A percentile compares a stretch with the other conserved stretches of the same genome.
phyloP scores from a whole-genome alignment of 2,888 invertebrate species.

The Cephus runcator region DNA sequence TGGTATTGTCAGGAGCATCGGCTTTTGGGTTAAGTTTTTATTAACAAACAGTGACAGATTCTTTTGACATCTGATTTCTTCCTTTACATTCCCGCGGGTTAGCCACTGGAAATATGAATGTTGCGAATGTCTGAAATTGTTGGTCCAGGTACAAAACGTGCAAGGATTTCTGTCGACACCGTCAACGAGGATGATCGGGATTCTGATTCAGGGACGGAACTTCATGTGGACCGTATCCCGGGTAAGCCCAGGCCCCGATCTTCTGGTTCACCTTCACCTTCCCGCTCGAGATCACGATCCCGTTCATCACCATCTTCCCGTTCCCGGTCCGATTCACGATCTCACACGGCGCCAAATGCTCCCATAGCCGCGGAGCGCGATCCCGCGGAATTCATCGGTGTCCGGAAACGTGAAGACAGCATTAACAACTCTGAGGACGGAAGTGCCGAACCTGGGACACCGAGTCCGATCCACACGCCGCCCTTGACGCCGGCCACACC shows the following conservation, averaged over 20 bases:
- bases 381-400: constrained; percentile 36
- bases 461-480: constrained; percentile 57
- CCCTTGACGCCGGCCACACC: constrained; percentile 51
- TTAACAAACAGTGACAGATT: no score
- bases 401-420: constrained; percentile 50
- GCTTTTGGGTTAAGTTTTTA: no score
- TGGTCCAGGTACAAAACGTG: constrained; percentile 64
- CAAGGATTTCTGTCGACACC: constrained; percentile 65
- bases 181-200: constrained; percentile 67
- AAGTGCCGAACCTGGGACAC: constrained; percentile 55
- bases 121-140: not conserved
- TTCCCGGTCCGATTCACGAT: constrained; percentile 27
- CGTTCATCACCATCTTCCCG: constrained; percentile 24
- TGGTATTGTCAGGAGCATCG: no score
- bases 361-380: constrained; percentile 17
- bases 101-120: not conserved
- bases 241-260: constrained; percentile 29
- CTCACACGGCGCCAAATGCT: constrained; percentile 22
- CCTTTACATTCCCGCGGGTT: no score
- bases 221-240: constrained; percentile 41
- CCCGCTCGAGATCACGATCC: constrained; percentile 36
- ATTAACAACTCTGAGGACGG: constrained; percentile 59
- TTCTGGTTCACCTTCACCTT: constrained; percentile 27
- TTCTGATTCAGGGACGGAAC: constrained; percentile 55
- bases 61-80: no score